These are phyloP conservation scores for Notodonta dromedarius DNA, from an alignment of 2,888 invertebrate genomes.

Conservation along the genomic window DNA sequence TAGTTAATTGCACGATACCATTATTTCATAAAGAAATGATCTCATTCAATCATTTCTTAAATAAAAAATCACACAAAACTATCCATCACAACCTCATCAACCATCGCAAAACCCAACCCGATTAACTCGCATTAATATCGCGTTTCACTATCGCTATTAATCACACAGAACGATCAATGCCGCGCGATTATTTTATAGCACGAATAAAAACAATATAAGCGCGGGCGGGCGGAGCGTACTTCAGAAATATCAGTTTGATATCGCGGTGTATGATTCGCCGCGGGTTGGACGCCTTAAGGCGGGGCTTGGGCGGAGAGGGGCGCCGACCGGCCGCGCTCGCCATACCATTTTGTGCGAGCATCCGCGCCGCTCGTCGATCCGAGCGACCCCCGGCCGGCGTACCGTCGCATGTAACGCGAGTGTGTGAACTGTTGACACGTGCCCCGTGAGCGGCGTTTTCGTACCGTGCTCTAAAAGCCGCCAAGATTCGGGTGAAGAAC, in stretches of 20 bases:
- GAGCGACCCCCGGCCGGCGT: conserved; percentile 27
- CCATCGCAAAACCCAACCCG: conserved; percentile 41
- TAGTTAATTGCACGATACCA: conserved; percentile 26
- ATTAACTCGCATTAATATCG: conserved; percentile 45
- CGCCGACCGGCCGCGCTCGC: conserved; percentile 37
- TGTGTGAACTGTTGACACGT: conserved; percentile 62
- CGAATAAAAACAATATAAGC: conserved; percentile 80
- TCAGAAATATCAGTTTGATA: conserved; percentile 81
- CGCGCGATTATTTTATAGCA: conserved; percentile 76
- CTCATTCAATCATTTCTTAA: conserved; percentile 37
- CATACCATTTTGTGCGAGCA: conserved; percentile 72
- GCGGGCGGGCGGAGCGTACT: conserved; percentile 73
- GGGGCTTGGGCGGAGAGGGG: conserved; percentile 69
- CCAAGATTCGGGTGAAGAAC: conserved; percentile 96
- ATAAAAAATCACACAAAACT: conserved; percentile 34
- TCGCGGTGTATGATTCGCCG: conserved; percentile 79
- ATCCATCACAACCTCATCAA: conserved; percentile 48
- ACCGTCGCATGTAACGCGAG: conserved; percentile 61
- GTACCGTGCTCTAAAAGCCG: conserved; percentile 68
- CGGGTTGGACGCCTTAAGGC: conserved; percentile 77
- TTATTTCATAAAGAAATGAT: conserved; percentile 35
- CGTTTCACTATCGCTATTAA: conserved; percentile 57
- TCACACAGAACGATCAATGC: conserved; percentile 59
- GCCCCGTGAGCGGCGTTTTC: conserved; percentile 62
- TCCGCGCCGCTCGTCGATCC: conserved; percentile 61